Base-by-base conservation (phyloP, 2,888 invertebrate species). In the Mythimna impura region DNA sequence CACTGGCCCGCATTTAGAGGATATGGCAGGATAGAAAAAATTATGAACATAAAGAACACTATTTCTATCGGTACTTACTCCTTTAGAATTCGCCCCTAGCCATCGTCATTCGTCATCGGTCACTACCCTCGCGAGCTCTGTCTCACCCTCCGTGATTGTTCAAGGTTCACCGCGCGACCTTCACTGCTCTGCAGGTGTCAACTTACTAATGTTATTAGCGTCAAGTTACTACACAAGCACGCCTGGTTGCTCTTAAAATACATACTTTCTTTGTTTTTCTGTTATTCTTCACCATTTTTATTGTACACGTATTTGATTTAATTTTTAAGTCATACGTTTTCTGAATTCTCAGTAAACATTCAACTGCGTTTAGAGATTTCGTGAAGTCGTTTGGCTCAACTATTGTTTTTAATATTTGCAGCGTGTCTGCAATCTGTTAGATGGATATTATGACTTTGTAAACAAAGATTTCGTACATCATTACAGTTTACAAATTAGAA, bases 81-180 rank as follows among this genome's bases (percentile, higher is more conserved):
- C 34, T 34, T 58, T 25, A 52, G 8, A 55, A 14, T 43, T 17
- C 20, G 60, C 34, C 74, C 68, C 70, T 65, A 47, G 34, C 63
- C 54, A 63, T 67, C 63, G 58, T 73, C 73, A 54, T 52, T 68
- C 61, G 55, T 77, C 81, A 80, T 81, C 85, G 86, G 88, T 88
- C 88, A 84, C 75, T 85, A 80, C 83, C 87, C 87, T 84, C 71
- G 66, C 82, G 66, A 76, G 78, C 76, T 81, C 82, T 83, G 82
- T 77, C 78, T 84, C 79, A 84, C 82, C 87, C 83, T 79, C 69
- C 64, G 70, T 83, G 67, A 83, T 80, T 83, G 71, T 86, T 82
- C 85, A 84, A 90, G 89, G 94, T 91, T 93, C 93, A 91, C 89
- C 80, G 87, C 76, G 85, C 92, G 94, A 89, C 94, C 94, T 94